Conservation (phyloP, 2,797 vertebrate genomes). For the Fistularia commersonii region DNA sequence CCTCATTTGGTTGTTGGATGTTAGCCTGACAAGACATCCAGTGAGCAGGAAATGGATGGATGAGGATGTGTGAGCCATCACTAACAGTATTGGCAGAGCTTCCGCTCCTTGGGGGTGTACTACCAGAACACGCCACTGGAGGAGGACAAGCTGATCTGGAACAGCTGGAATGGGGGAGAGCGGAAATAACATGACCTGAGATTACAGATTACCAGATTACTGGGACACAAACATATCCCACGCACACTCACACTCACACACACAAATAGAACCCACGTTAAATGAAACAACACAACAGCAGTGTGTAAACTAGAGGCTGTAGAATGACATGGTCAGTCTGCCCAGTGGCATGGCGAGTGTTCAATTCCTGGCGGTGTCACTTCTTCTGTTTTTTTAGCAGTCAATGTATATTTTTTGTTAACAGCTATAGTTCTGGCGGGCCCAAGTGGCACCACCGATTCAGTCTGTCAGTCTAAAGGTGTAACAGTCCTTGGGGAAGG, state of each 20-base stretch:
- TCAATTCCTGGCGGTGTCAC: conserved; percentile 81
- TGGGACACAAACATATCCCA: conserved; percentile 19
- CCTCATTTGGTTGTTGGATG: conserved; percentile 7
- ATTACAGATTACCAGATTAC: conserved; percentile 59
- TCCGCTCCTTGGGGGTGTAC: conserved; percentile 20
- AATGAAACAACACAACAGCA: conserved; percentile 51
- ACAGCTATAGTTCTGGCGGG: conserved; percentile 44
- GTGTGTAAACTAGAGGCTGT: conserved; percentile 55
- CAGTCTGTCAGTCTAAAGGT: conserved; percentile 31
- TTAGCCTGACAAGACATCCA: conserved; percentile 6
- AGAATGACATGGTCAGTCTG: conserved; percentile 49
- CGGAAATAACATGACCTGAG: conserved; percentile 67
- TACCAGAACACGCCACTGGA: conserved; percentile 30
- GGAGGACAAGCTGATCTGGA: conserved; percentile 32
- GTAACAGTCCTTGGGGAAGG: conserved; percentile 43
- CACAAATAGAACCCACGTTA: conserved; percentile 5
- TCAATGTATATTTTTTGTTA: conserved; percentile 17
- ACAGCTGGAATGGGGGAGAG: conserved; percentile 44
- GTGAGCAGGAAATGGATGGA: conserved; percentile 12
- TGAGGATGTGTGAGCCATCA: conserved; percentile 8
- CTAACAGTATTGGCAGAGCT: conserved; percentile 28
- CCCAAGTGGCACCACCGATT: conserved; percentile 32
- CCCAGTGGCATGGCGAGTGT: conserved; percentile 35
- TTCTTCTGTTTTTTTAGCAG: conserved; percentile 74
- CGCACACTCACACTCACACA: conserved; percentile 1